Conservation (phyloP, 2,113 vertebrate genomes). For the Epinephelus moara region DNA sequence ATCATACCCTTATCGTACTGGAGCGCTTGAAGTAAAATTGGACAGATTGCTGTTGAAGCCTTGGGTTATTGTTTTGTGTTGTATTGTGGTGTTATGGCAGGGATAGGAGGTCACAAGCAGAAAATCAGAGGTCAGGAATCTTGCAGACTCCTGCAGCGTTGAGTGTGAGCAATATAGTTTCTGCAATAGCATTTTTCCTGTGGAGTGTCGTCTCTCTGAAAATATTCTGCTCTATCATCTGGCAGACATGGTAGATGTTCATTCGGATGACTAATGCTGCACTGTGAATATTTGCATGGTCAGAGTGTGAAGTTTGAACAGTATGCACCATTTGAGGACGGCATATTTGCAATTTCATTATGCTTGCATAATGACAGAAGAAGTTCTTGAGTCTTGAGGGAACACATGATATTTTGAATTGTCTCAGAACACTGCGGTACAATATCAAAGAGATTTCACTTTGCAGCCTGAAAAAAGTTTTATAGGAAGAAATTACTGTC, state of each 20-base stretch:
- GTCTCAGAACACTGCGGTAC: neutral
- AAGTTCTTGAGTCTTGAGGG: neutral
- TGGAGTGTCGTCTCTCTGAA: neutral
- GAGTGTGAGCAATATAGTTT: neutral
- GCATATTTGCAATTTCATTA: too few relatives aligned
- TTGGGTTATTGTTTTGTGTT: neutral
- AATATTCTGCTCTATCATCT: constrained; percentile 8
- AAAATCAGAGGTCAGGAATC: neutral
- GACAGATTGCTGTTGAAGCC: neutral
- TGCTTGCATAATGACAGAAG: too few relatives aligned
- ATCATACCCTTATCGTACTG: neutral
- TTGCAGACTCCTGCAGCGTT: neutral
- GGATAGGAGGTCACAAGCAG: neutral
- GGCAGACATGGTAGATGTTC: neutral
- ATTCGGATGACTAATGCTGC: constrained; percentile 15
- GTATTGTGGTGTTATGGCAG: neutral
- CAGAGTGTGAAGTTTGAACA: neutral
- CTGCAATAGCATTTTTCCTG: neutral
- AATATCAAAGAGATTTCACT: neutral
- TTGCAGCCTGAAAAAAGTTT: too few relatives aligned
- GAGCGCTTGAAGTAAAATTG: neutral
- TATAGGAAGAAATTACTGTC: neutral
- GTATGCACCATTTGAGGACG: too few relatives aligned
- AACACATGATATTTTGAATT: constrained; percentile 1
- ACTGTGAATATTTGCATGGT: neutral